Base-by-base conservation (phyloP, 30 jellyfish, hydroid and myxozoan species). In the Cassiopea andromeda region DNA sequence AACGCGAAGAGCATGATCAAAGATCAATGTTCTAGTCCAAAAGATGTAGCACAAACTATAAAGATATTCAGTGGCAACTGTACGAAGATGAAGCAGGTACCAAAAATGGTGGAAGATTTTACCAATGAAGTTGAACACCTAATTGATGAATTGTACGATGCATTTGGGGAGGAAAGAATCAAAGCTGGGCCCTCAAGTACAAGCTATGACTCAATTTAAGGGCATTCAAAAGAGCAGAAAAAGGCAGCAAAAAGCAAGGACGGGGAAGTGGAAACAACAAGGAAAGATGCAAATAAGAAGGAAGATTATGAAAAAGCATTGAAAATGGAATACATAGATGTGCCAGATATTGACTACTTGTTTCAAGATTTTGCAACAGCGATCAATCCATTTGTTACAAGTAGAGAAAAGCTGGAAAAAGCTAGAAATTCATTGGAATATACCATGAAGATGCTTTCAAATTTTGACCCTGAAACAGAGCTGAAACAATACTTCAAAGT, bases 41-140 rank as follows among this genome's bases (percentile, higher is more conserved):
- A 49, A 38, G 85, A 84, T 8, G 80, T 67, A 5, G 13, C 44
- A 15, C 71, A 84, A 57, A 46, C 92, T 47, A 78, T 48, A n/a
- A 70, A 70, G 18, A 13, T 16, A 67, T 84, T 84, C 70, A 84
- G 71, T 46, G 92, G 71, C 10, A 84, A 84, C 57, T 43, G 76
- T 48, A 84, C 70, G 48, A 84, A 4, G 70, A 84, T 84, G 85
- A 72, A 70, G 50, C 48, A 71, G 3, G 85, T 83, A 43, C 92
- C 92, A 50, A 84, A 84, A 69, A 84, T 84, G 78, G 92, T 84
- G 14, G 38, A 27, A 12, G 92, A 72, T 72, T 84, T 84, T 60
- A 45, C 84, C 68, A 84, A 84, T 16, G 92, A 84, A 48, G 85
- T 71, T 48, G 77, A 47, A 70, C 71, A 69, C 27, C 70, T 84